phyloP scores from a whole-genome alignment of 2,113 vertebrate species.

The Stegostoma tigrinum region DNA sequence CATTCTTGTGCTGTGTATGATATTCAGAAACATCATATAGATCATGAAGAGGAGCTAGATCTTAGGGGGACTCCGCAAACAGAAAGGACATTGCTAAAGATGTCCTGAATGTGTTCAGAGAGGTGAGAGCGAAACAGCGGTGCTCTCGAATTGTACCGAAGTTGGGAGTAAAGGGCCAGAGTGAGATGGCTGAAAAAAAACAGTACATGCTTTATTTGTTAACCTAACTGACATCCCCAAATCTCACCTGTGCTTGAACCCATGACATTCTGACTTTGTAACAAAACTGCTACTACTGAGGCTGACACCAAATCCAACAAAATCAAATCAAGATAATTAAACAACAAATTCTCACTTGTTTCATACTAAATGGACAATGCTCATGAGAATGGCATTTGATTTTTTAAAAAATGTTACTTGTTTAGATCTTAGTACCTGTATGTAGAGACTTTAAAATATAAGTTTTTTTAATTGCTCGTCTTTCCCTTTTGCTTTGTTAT shows the following conservation, averaged over 20 bases:
- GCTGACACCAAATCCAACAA: neutral
- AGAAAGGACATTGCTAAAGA: neutral
- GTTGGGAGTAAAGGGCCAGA: neutral
- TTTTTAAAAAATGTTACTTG: no score
- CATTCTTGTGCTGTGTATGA: neutral
- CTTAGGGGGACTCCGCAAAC: neutral
- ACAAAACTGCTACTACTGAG: neutral
- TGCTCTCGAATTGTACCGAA: neutral
- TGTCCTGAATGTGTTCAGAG: neutral
- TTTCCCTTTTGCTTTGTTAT: neutral
- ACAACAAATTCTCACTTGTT: neutral
- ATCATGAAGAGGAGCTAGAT: neutral
- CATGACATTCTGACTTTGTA: neutral
- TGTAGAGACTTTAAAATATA: neutral
- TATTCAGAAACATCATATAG: neutral
- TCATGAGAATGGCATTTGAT: neutral
- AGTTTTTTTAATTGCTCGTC: neutral
- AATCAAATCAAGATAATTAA: neutral
- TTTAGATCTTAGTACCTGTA: neutral
- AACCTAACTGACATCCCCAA: neutral
- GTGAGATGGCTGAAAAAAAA: neutral
- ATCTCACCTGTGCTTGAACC: neutral
- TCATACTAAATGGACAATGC: neutral
- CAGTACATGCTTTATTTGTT: no score
- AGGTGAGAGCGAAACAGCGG: neutral